phyloP scores from a whole-genome alignment of 2,113 vertebrate genomes.

The Calidris pugnax region DNA sequence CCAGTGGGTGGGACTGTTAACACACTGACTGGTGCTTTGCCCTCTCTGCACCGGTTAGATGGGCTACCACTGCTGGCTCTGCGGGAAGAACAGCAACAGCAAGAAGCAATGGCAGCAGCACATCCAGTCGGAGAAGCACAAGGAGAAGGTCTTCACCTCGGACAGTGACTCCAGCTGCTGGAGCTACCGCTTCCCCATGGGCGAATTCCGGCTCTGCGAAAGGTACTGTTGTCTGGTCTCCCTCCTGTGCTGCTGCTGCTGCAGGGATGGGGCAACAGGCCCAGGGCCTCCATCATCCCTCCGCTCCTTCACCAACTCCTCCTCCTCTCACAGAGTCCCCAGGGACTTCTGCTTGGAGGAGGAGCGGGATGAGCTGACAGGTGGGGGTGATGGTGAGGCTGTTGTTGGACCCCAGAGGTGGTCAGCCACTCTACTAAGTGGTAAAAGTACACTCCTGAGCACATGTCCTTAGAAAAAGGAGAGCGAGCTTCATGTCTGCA shows the following conservation, averaged over 20 bases:
- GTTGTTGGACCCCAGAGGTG: neutral
- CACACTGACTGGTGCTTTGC: neutral
- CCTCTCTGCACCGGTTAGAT: slow-evolving; percentile 68
- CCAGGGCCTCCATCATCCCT: neutral
- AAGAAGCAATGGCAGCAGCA: slow-evolving; percentile 97
- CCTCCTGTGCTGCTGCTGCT: neutral
- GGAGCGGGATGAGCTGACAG: neutral
- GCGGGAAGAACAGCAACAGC: slow-evolving; percentile 93
- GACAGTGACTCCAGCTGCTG: slow-evolving; percentile 89
- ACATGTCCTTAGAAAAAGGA: neutral
- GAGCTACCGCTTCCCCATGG: slow-evolving; percentile 91
- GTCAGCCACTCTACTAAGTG: neutral
- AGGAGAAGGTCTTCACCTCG: slow-evolving; percentile 92
- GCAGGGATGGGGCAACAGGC: neutral
- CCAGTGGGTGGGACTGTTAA: fast-evolving
- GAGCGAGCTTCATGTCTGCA: neutral
- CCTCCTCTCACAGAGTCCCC: neutral
- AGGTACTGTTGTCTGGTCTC: slow-evolving; percentile 61
- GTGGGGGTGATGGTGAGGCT: neutral
- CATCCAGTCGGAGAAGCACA: slow-evolving; percentile 93
- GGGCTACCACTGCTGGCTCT: slow-evolving; percentile 91
- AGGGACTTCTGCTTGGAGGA: neutral
- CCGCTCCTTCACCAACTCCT: neutral
- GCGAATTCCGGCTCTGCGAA: slow-evolving; percentile 83
- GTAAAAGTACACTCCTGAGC: neutral